Percentiles rank a stretch among this genome's conserved stretches.
phyloP scores from a whole-genome alignment of 2,113 vertebrate genomes.

The Dunckerocampus dactyliophorus region DNA sequence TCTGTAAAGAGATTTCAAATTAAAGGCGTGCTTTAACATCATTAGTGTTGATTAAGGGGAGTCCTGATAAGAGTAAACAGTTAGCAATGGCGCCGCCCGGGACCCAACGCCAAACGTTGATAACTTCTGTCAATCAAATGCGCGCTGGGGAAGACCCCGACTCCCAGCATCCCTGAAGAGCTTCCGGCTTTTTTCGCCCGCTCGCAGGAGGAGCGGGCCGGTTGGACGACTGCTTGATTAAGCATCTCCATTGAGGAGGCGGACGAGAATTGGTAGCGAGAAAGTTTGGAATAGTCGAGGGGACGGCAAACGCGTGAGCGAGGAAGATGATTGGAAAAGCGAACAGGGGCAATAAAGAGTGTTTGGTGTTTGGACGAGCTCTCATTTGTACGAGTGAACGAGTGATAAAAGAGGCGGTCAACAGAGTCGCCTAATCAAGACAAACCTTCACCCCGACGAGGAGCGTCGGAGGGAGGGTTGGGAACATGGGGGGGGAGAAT shows the following conservation, averaged over 20 bases:
- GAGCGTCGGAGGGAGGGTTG: constrained; percentile 34
- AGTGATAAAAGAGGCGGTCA: constrained; percentile 69
- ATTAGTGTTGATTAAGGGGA: background rate
- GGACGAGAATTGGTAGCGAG: background rate
- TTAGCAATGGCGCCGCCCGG: constrained; percentile 19
- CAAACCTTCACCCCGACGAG: constrained; percentile 64
- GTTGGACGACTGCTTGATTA: constrained; percentile 36
- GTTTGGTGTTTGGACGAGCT: background rate
- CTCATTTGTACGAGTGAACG: constrained; percentile 49
- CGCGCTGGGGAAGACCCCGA: constrained; percentile 43
- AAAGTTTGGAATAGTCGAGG: background rate
- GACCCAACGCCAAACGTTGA: constrained; percentile 35
- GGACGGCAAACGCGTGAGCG: background rate
- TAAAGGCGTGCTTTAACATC: too few species aligned
- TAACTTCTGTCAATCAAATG: constrained; percentile 43
- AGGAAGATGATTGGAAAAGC: constrained; percentile 22
- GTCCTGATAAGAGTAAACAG: background rate
- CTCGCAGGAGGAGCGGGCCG: constrained; percentile 22
- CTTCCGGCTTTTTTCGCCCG: constrained; percentile 24
- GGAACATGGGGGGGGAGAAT: background rate
- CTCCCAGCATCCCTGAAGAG: constrained; percentile 33
- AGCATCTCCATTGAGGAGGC: constrained; percentile 34
- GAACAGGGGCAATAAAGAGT: constrained; percentile 40
- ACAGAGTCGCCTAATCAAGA: constrained; percentile 68
- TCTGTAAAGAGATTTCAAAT: too few species aligned